These are phyloP conservation scores for Pygoscelis adeliae DNA, from an alignment of 2,113 vertebrate genomes.

Conservation along the genomic window DNA sequence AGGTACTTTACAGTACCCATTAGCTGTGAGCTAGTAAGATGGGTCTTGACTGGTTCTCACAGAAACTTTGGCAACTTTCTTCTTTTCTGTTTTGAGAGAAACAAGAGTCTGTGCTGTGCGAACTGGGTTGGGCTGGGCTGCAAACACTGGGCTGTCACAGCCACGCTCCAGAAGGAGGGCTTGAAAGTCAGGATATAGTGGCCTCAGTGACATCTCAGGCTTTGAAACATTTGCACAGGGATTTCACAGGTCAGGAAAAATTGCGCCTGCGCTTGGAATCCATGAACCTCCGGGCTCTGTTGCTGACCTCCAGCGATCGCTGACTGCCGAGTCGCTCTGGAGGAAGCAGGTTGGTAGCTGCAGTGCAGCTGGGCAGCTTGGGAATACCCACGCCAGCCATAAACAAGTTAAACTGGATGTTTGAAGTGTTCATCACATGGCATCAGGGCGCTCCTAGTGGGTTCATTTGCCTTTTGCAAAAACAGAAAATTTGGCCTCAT, in stretches of 20 bases:
- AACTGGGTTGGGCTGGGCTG: neutral
- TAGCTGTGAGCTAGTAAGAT: conserved; percentile 47
- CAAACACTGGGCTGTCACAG: neutral
- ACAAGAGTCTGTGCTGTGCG: neutral
- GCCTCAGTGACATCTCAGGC: neutral
- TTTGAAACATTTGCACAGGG: neutral
- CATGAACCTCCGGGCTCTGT: neutral
- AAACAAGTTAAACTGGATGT: conserved; percentile 26
- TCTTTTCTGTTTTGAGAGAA: conserved; percentile 43
- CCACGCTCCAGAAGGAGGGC: neutral
- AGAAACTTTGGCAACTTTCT: conserved; percentile 40
- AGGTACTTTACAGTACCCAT: neutral
- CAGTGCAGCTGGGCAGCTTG: neutral
- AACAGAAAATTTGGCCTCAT: conserved; percentile 7
- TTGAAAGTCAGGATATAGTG: neutral
- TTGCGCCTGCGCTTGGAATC: rapidly evolving
- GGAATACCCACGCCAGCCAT: neutral
- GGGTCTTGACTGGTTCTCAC: conserved; percentile 60
- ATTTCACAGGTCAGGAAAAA: neutral
- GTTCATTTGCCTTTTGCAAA: conserved; percentile 24
- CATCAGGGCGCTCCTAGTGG: conserved; percentile 10
- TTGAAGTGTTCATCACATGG: conserved; percentile 2
- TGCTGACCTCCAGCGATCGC: neutral
- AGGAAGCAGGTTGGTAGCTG: neutral
- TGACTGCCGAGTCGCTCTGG: rapidly evolving